Evolutionary conservation across 2,113 vertebrate species (phyloP), one percentile per base, ranked within the genome.

Genomic region (Boleophthalmus pectinirostris): DNA sequence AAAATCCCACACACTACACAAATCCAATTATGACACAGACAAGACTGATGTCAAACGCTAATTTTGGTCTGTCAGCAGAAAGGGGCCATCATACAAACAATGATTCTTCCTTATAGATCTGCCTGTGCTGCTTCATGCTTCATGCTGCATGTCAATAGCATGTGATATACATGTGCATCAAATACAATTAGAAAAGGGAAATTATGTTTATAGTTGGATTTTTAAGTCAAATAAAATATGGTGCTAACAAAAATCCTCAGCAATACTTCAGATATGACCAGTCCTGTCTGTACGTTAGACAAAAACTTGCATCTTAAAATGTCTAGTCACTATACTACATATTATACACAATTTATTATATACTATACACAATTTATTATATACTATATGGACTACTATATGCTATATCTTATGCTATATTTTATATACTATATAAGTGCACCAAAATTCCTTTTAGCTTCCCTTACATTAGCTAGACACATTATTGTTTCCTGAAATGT

Each of bases 1-100:
- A 88, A 90, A 89, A 90, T 85, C 56, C 24, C 60, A 86, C 71
- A 23, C 21, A 72, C 18, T 64, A 43, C 46, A 49, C n/a, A 73
- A 75, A 85, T 78, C 73, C 61, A 77, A 77, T 79, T 35, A 73
- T 47, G 58, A 70, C 66, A 75, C 61, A 77, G 53, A 21, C 23
- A 2, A 60, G 20, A 66, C 65, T 70, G 77, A 46, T 20, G 35
- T n/a, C 15, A 46, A 8, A 21, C 16, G 35, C 68, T 79, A 38
- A 78, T 82, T 79, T 77, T 80, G 61, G 46, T 70, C 57, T 3
- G 33, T 84, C 65, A 57, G 63, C 66, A 73, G 35, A 51, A 73
- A 72, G n/a, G 1, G 21, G 3, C 29, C 35, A n/a, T 23, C 13
- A 3, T 56, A 24, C 64, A 74, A 43, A 64, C 25, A 71, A 61